Conservation (phyloP, 2,113 vertebrate species). For the Stercorarius parasiticus region DNA sequence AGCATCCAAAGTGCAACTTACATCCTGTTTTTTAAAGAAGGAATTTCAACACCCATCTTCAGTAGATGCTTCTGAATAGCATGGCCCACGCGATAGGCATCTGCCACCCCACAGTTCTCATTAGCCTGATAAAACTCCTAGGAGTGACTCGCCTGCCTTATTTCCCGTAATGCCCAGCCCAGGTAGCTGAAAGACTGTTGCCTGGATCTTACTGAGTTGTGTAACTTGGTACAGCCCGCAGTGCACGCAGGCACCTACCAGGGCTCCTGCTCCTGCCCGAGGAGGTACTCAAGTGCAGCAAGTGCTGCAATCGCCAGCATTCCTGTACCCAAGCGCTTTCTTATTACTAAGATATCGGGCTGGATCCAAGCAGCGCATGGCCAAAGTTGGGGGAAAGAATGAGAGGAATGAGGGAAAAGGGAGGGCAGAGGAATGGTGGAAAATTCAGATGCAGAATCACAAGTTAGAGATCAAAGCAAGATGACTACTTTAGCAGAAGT, state of each 20-base stretch:
- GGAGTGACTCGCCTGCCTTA: accelerated
- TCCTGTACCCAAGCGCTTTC: not conserved
- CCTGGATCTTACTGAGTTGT: not conserved
- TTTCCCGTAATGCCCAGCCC: not conserved
- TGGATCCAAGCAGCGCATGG: not conserved
- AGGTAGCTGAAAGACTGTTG: not conserved
- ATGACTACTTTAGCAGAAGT: not conserved
- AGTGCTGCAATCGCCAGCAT: accelerated
- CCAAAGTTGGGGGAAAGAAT: not conserved
- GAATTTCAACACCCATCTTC: accelerated
- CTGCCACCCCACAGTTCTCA: accelerated
- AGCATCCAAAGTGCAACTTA: not conserved
- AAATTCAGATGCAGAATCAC: accelerated
- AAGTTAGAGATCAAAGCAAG: not conserved
- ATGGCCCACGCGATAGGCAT: accelerated
- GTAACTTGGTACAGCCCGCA: not conserved
- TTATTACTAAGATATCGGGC: accelerated
- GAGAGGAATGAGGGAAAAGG: not conserved
- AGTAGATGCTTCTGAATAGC: accelerated
- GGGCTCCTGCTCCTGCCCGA: not conserved
- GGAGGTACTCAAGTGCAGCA: not conserved
- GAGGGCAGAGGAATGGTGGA: not conserved
- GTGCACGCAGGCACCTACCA: too few species aligned
- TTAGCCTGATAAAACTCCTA: not conserved
- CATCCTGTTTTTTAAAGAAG: not conserved